These are phyloP conservation scores for Lydus trimaculatus DNA, from an alignment of 2,888 invertebrate species.

Conservation along the genomic window DNA sequence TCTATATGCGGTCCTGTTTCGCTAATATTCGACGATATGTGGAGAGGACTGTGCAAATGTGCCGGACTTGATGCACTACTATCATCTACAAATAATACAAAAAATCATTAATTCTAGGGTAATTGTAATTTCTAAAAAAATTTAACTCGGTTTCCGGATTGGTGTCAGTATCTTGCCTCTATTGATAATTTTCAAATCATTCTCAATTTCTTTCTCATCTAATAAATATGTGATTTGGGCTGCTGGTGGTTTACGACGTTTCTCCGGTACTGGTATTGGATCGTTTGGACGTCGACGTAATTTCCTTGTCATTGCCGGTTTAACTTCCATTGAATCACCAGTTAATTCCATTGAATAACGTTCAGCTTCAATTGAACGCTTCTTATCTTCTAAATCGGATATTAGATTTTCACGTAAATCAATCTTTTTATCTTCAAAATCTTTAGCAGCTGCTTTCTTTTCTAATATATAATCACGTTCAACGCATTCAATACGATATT, in stretches of 20 bases:
- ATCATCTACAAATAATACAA: conserved; percentile 34
- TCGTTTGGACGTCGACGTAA: conserved; percentile 92
- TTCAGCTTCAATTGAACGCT: conserved; percentile 88
- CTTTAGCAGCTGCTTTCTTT: conserved; percentile 87
- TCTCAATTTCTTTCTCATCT: conserved; percentile 89
- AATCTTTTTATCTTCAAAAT: conserved; percentile 94
- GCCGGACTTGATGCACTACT: conserved; percentile 59
- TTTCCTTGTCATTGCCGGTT: conserved; percentile 95
- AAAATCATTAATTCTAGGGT: conserved; percentile 5
- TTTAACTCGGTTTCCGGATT: conserved; percentile 64
- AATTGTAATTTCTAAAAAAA: not conserved
- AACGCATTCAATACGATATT: conserved; percentile 85
- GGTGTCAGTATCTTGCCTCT: conserved; percentile 64
- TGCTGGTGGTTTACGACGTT: conserved; percentile 84
- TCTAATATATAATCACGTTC: conserved; percentile 88
- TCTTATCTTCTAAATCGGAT: conserved; percentile 91
- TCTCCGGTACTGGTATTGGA: conserved; percentile 87
- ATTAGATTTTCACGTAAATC: conserved; percentile 89
- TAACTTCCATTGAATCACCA: conserved; percentile 89
- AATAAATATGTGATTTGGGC: conserved; percentile 85
- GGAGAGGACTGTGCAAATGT: conserved; percentile 53
- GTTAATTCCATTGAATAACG: conserved; percentile 87
- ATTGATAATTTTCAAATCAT: conserved; percentile 82
- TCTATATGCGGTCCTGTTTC: conserved; percentile 67
- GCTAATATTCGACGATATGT: conserved; percentile 37